Evolutionary conservation across 2,888 invertebrate genomes (phyloP), one percentile per base, ranked within the genome.

Genomic region (Mesorhabditis belari): DNA sequence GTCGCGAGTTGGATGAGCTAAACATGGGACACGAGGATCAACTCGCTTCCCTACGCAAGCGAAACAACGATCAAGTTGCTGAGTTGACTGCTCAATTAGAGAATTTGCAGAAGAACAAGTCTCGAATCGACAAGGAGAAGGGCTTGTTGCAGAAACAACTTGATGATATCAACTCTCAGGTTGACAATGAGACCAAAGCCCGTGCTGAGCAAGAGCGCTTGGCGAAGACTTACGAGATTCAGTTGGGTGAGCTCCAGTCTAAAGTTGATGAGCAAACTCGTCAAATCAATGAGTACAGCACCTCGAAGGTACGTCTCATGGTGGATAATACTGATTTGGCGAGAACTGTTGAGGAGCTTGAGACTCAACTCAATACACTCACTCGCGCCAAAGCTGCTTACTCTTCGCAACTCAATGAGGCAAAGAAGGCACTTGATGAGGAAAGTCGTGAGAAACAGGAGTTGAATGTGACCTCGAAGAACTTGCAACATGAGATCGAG

Each of bases 51-150:
- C 88, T 98, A 82, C 90, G 96, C 85, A 98, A 98, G 89, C 98
- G 98, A 88, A 94, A 96, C 87, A 95, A 96, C 85, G 98, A 98
- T 85, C 90, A 94, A 82, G 92, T 95, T 81, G 90, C 91, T 80
- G 98, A 98, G 86, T 92, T 99, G 90, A 92, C 94, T 80, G 96
- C 98, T 86, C 95, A 96, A 86, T 90, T 98, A 84, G 98, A 99
- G 86, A 92, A 93, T 84, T 89, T 98, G 84, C 95, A 95, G 88
- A 98, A 98, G 85, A 88, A 92, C 84, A 98, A 96, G 87, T 90
- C 92, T 83, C 71, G 64, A 55, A 61, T 71, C 49, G 71, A 71
- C 61, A 71, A 71, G 64, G 71, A 77, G 60, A 75, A 74, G 65
- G 71, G 68, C 52, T 63, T 62, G 26, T 69, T 77, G 19, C 74